Evolutionary conservation across 2,797 vertebrate genomes (phyloP).

Genomic region (Lithobates pipiens): DNA sequence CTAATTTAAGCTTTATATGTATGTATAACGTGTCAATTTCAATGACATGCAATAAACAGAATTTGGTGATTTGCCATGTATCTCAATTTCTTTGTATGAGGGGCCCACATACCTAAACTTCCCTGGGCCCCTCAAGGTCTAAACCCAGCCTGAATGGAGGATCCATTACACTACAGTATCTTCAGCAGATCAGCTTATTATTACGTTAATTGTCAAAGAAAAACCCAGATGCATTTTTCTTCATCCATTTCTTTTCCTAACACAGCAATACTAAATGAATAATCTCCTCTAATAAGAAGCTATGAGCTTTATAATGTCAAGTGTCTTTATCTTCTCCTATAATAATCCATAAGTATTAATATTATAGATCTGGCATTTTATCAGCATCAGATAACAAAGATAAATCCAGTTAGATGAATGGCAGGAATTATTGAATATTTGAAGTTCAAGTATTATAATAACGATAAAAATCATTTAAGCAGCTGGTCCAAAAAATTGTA

Average conservation of each 20-base stretch:
- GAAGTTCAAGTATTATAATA: neutral
- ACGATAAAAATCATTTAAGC: neutral
- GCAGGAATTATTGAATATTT: conserved; percentile 8
- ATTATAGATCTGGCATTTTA: neutral
- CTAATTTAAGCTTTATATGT: too few species aligned
- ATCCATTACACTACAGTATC: too few species aligned
- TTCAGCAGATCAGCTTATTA: too few species aligned
- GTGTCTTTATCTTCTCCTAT: neutral
- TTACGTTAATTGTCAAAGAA: neutral
- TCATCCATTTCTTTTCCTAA: neutral
- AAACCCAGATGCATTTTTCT: neutral
- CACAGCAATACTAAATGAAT: neutral
- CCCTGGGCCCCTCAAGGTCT: too few species aligned
- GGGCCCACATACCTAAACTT: too few species aligned
- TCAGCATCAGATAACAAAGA: neutral
- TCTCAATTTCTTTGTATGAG: too few species aligned
- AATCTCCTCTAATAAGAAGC: neutral
- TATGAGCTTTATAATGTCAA: neutral
- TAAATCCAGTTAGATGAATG: conserved; percentile 16
- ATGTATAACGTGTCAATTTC: too few species aligned
- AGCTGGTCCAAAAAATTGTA: too few species aligned
- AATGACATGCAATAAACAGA: too few species aligned
- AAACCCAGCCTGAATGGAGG: too few species aligned
- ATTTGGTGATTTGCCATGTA: too few species aligned
- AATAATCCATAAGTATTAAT: neutral